These are phyloP conservation scores for Cotesia congregata DNA, from an alignment of 2,888 invertebrate species.

Conservation along the genomic window DNA sequence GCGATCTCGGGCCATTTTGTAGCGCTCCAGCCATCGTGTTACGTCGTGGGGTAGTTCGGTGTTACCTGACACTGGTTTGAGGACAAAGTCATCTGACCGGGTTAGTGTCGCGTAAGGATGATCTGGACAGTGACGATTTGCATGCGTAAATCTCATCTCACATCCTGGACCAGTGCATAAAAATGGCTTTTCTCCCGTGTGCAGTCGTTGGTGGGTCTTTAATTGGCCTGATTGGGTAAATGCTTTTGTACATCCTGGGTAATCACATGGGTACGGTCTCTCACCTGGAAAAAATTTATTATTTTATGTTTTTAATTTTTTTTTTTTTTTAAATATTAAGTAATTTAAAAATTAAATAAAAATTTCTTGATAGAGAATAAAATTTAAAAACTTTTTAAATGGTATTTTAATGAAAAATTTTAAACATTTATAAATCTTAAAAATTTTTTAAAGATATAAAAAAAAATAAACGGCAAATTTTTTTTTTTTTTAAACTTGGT, in stretches of 20 bases:
- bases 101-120: constrained; percentile 77
- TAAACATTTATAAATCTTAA: too few species aligned
- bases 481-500: too few species aligned
- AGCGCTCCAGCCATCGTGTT: constrained; percentile 73
- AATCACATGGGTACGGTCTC: constrained; percentile 81
- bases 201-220: constrained; percentile 82
- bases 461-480: too few species aligned
- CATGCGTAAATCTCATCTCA: constrained; percentile 80
- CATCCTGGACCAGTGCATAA: constrained; percentile 77
- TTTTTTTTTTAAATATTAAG: too few species aligned
- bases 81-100: constrained; percentile 71
- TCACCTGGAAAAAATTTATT: constrained; percentile 72
- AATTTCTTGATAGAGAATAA: too few species aligned
- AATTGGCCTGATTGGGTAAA: constrained; percentile 85
- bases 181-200: constrained; percentile 84
- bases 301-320: too few species aligned
- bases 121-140: constrained; percentile 81
- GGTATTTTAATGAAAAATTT: too few species aligned
- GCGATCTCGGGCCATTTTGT: constrained; percentile 67
- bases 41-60: constrained; percentile 72
- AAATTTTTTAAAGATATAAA: too few species aligned
- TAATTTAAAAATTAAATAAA: neutral
- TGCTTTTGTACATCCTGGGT: constrained; percentile 78
- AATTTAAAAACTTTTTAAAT: too few species aligned
- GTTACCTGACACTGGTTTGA: constrained; percentile 71